Evolutionary conservation across 2,888 invertebrate species (phyloP).

Genomic region (Blastobasis lacticolella): DNA sequence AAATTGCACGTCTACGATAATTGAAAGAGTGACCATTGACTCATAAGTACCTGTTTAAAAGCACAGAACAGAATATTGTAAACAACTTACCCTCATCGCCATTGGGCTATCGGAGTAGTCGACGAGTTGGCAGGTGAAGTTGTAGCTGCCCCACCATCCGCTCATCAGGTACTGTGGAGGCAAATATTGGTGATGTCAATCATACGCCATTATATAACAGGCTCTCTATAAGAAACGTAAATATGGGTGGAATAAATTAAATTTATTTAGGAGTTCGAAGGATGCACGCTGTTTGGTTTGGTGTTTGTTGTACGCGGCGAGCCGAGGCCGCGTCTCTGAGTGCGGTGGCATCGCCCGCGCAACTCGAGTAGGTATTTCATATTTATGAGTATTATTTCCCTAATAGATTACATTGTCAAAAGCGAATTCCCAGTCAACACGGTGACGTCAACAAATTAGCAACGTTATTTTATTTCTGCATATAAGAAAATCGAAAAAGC

Average conservation of each 20-base stretch:
- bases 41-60: too few species aligned
- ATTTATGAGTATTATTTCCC: not conserved
- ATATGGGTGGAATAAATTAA: not conserved
- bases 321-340: not conserved
- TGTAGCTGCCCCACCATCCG: constrained; percentile 90
- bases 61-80: not conserved
- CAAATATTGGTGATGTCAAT: constrained; percentile 9
- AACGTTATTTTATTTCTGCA: too few species aligned
- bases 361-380: not conserved
- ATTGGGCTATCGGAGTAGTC: constrained; percentile 84
- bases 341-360: constrained; percentile 1
- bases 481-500: too few species aligned
- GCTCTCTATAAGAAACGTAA: not conserved
- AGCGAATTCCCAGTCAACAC: not conserved
- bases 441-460: too few species aligned
- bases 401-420: not conserved
- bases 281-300: not conserved
- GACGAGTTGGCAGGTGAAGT: constrained; percentile 90
- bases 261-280: not conserved
- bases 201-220: not conserved
- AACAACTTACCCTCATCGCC: constrained; percentile 79
- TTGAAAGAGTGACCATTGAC: too few species aligned
- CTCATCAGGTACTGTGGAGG: constrained; percentile 76
- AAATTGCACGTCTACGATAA: too few species aligned
- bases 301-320: not conserved